These are phyloP conservation scores for Lomographa bimaculata DNA, from an alignment of 2,888 invertebrate genomes.

Conservation along the genomic window DNA sequence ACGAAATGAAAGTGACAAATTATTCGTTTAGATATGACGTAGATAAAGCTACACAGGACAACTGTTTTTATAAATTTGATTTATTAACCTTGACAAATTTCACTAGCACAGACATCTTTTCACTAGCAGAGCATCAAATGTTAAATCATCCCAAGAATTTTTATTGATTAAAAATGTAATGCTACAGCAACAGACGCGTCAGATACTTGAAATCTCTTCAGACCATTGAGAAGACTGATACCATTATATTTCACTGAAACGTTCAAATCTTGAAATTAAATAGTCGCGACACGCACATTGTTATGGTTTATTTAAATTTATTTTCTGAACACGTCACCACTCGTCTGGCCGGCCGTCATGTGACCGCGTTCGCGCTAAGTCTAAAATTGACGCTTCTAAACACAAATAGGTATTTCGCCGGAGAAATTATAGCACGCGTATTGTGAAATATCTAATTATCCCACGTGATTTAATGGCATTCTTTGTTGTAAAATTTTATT, in stretches of 20 bases:
- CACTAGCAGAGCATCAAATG: too few relatives aligned
- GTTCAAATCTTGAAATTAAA: slow-evolving; percentile 52
- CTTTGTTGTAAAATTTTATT: slow-evolving; percentile 23
- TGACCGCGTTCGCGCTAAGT: slow-evolving; percentile 57
- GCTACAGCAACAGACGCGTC: slow-evolving; percentile 8
- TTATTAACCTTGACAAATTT: too few relatives aligned
- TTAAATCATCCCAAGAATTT: too few relatives aligned
- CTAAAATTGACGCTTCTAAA: slow-evolving; percentile 50
- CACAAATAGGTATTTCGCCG: slow-evolving; percentile 37
- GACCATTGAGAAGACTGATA: slow-evolving; percentile 58
- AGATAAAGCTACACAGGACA: too few relatives aligned
- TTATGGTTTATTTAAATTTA: slow-evolving; percentile 70
- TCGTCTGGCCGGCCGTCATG: slow-evolving; percentile 60
- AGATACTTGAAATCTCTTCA: slow-evolving; percentile 11
- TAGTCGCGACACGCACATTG: slow-evolving; percentile 48
- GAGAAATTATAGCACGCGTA: slow-evolving; percentile 37
- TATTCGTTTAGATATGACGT: too few relatives aligned
- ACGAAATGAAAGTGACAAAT: too few relatives aligned
- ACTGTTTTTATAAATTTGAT: too few relatives aligned
- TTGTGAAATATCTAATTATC: slow-evolving; percentile 36
- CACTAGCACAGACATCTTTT: too few relatives aligned
- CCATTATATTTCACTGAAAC: slow-evolving; percentile 46
- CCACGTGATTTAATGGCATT: slow-evolving; percentile 21
- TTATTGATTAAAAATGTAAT: background rate
- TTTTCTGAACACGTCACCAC: slow-evolving; percentile 63